Evolutionary conservation across 2,888 invertebrate species (phyloP), one percentile per base, ranked within the genome.

Genomic region (Synanthedon tipuliformis): DNA sequence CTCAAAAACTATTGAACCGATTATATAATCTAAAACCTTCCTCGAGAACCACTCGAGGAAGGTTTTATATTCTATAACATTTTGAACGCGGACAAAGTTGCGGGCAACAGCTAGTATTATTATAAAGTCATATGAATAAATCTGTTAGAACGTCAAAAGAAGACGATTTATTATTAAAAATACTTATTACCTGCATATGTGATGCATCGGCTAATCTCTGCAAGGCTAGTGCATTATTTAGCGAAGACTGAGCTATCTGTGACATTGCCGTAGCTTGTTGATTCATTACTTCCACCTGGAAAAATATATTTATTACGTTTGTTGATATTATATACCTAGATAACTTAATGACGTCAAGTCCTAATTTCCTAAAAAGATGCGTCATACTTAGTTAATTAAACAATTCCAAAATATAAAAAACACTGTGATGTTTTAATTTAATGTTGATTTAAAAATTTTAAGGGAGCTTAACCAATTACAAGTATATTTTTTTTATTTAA

Each of bases 181-280:
- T 7, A 45, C n/a, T 45, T 53, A 53, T 41, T 61, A 85, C 85
- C 69, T 85, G 85, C 55, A 78, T 64, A 62, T 81, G 77, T 51
- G 84, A 75, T 10, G 85, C 78, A 52, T 83, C 83, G n/a, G 85
- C 84, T 54, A 85, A 66, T 58, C 68, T 64, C 52, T 78, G 77
- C 59, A 84, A 59, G 0, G 84, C 76, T 56, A 77, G 79, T 0
- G 84, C 76, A 53, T 79, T 77, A 16, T 56, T 69, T 2, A 77
- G 66, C 4, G 76, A 72, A 0, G 82, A 76, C 54, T 82, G 75
- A 1, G 84, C 83, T 61, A 85, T 69, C 57, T 81, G 77, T 4
- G 72, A 61, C 60, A 84, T 66, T 0, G 83, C 83, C 15, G 70
- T 59, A 4, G 81, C 73, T 56, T 85, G 85, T 51, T 81, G 78